Evolutionary conservation across 2,113 vertebrate species (phyloP), one percentile per base, ranked within the genome.

Genomic region (Catharus bicknelli): DNA sequence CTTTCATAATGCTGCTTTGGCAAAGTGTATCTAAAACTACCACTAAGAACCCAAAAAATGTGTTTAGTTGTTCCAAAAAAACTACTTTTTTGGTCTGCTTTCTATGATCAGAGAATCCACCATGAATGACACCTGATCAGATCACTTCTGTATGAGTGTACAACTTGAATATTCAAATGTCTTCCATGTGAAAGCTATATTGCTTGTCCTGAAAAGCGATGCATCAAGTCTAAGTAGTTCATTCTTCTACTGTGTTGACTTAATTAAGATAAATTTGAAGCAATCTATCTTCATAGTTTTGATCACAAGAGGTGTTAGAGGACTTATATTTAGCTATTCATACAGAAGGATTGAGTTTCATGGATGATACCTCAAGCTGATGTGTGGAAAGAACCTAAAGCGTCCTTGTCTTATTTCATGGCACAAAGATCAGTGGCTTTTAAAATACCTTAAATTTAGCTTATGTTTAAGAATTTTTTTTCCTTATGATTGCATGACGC

Each of bases 251-350:
- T 83, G 32, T 86, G 55, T 93, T 77, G 68, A 74, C 40, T 77
- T 91, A 73, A 63, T 79, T 75, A 47, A 70, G 48, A 11, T 67
- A 70, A 67, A 72, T 88, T 79, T 94, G 57, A 88, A 88, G 38
- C 55, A 74, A 16, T 54, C 40, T 95, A 42, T 77, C n/a, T 74
- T 92, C 40, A 32, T 78, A 61, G 54, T 86, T 92, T 83, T 78
- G n/a, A 82, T 90, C n/a, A 77, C 69, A 78, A 78, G 73, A 78
- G n/a, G 27, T 72, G 69, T 90, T 93, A 83, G 70, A 72, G n/a
- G 20, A 75, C 22, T 81, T 93, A n/a, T 36, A 61, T 90, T 94
- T 86, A 63, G 64, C n/a, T 86, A 16, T 78, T 75, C 36, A 75
- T 73, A 68, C 21, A 72, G 80, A 61, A 82, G 45, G 32, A 8